Evolutionary conservation across 2,888 invertebrate species (phyloP), one percentile per base, ranked within the genome.

Genomic region (Taphrorychus bicolor): DNA sequence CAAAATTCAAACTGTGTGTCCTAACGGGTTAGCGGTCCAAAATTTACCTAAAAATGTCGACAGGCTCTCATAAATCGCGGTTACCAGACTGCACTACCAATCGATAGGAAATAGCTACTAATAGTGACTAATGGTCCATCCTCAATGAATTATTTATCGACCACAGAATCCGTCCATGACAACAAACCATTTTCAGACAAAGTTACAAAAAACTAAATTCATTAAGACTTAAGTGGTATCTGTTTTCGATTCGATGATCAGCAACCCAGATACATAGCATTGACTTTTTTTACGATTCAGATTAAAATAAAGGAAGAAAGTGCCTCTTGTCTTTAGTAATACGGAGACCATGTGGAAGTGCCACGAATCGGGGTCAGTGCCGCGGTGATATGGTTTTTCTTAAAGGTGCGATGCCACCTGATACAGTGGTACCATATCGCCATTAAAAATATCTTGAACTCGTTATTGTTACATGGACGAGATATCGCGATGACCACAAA

Each of bases 21-120:
- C 45, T 45, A 45, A 45, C 45, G 45, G 45, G 45, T 16, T 45
- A 45, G 45, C 45, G 45, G 45, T 45, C 7, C 45, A 45, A 45
- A 45, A 45, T 4, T 45, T 7, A 32, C 32, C n/a, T n/a, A n/a
- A n/a, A n/a, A n/a, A n/a, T n/a, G n/a, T n/a, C 32, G 32, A 3
- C 32, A 11, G 24, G 32, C n/a, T 32, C 32, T 9, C 32, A 32
- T 3, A 7, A 32, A 1, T 32, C 32, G 32, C 3, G 11, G 32
- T 32, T 1, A 32, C 3, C 9, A 32, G 7, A 32, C 32, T 32
- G 32, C 32, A 32, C 11, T 32, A 32, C 32, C 32, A 32, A 32
- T 32, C 32, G 11, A 32, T 32, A 32, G 32, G 32, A 32, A 32
- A 32, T 32, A 32, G 32, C 11, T 7, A 32, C 32, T 32, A 32